Conservation (phyloP, 1,140 invertebrate species). For the Tachypleus tridentatus region DNA sequence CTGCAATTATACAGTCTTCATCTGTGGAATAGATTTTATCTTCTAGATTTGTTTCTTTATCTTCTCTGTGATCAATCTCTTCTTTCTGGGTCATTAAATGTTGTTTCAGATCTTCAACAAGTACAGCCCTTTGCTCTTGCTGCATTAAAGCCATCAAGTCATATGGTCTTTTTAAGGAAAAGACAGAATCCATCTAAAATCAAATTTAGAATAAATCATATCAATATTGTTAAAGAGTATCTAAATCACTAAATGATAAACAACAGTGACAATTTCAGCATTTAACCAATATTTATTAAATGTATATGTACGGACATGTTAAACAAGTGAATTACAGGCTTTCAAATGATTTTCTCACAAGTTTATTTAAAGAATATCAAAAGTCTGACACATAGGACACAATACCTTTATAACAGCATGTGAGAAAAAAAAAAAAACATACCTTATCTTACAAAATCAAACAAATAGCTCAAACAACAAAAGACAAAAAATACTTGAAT, state of each 20-base stretch:
- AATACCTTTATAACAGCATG: too few relatives aligned
- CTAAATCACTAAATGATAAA: background rate
- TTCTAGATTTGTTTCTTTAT: slow-evolving; percentile 45
- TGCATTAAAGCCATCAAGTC: slow-evolving; percentile 67
- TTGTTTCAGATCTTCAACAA: slow-evolving; percentile 49
- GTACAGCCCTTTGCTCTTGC: slow-evolving; percentile 56
- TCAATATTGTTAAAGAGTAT: background rate
- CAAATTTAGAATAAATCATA: background rate
- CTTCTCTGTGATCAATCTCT: slow-evolving; percentile 41
- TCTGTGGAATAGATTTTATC: slow-evolving; percentile 48
- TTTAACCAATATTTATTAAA: background rate
- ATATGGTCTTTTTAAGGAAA: slow-evolving; percentile 59
- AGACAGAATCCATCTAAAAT: slow-evolving; percentile 52
- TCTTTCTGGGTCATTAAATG: slow-evolving; percentile 50
- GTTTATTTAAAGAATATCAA: background rate
- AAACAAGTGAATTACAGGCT: background rate
- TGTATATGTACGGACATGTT: background rate
- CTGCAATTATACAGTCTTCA: slow-evolving; percentile 51
- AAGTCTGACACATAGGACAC: too few relatives aligned
- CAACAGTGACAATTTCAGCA: background rate
- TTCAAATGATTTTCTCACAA: background rate
- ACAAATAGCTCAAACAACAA: slow-evolving; percentile 2
- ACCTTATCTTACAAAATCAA: background rate
- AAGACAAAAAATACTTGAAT: background rate
- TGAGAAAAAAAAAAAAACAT: background rate